Evolutionary conservation across 2,113 vertebrate genomes (phyloP), one percentile per base, ranked within the genome.

Genomic region (Fukomys damarensis): DNA sequence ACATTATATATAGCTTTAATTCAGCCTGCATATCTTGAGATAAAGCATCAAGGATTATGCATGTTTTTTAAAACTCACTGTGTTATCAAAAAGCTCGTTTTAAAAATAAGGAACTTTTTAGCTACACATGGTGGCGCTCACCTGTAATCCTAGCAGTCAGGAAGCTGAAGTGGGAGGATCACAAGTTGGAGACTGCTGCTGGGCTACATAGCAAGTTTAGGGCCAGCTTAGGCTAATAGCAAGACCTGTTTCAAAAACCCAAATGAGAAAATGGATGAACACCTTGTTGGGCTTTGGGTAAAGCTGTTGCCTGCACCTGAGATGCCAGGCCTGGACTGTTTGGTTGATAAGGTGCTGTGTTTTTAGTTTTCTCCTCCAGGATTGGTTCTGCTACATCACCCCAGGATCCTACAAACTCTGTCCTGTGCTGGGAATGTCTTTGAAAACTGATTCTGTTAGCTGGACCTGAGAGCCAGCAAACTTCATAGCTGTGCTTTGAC

Each of bases 31-130:
- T 72, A 35, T 61, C 41, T 91, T 93, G 76, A 79, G 30, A 52
- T 84, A 86, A 84, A 43, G 14, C 41, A 41, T 56, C 61, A 77
- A 81, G 4, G 46, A 26, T 65, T 89, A 30, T 92, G 76, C 38
- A 84, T 58, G 74, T 46, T 93, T 72, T 49, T 32, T 8, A 63
- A 74, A 89, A 41, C 65, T 91, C 17, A 68, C 16, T 88, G 1
- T 85, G 46, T 86, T 91, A 91, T 38, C 43, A 26, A 70, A 93
- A 87, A 86, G 41, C 79, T 70, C n/a, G 72, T 90, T 91, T 93
- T 20, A 93, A 90, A 91, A 92, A 70, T 74, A 82, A 89, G 74
- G 16, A 90, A n/a, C 49, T 94, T 76, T 84, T 85, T 83, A 79
- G 76, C 17, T 28, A 35, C 16, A 17, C 7, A 35, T 79, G 32